A percentile compares a stretch with the other conserved stretches of the same genome.
These are phyloP conservation scores for Gila orcuttii DNA, from an alignment of 2,113 vertebrate genomes.

Conservation along the genomic window DNA sequence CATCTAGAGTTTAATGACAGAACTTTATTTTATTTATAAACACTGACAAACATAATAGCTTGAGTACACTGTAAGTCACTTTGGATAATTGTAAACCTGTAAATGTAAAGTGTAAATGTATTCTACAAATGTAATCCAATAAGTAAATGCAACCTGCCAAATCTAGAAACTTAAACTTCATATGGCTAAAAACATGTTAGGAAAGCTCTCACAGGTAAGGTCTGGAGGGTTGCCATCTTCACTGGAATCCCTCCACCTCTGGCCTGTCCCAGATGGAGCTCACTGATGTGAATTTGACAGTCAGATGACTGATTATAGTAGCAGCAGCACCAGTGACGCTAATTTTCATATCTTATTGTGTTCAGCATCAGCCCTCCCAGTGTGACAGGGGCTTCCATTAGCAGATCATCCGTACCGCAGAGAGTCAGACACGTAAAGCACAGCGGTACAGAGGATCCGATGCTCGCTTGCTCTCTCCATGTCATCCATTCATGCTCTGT, in stretches of 20 bases:
- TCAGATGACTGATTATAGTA: constrained; percentile 71
- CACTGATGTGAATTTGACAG: constrained; percentile 69
- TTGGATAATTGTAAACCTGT: too few relatives aligned
- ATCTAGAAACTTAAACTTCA: not conserved
- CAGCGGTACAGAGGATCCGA: constrained; percentile 31
- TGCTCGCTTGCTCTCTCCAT: constrained; percentile 15
- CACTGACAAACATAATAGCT: too few relatives aligned
- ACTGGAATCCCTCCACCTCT: not conserved
- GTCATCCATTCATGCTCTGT: constrained; percentile 20
- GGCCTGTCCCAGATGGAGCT: constrained; percentile 47
- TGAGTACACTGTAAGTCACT: too few relatives aligned
- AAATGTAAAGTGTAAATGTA: too few relatives aligned
- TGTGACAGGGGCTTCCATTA: constrained; percentile 64
- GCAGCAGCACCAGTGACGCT: constrained; percentile 58
- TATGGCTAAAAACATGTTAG: not conserved
- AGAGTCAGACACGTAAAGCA: constrained; percentile 42
- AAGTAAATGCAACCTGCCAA: too few relatives aligned
- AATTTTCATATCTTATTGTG: constrained; percentile 65
- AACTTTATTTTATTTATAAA: too few relatives aligned
- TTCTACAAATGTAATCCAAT: too few relatives aligned
- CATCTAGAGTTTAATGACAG: too few relatives aligned
- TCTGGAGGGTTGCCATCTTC: constrained; percentile 9
- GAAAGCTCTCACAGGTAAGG: not conserved
- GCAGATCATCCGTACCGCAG: constrained; percentile 43
- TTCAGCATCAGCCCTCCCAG: constrained; percentile 59